Conservation (phyloP, 2,797 vertebrate species). For the Sorex maritimensis region DNA sequence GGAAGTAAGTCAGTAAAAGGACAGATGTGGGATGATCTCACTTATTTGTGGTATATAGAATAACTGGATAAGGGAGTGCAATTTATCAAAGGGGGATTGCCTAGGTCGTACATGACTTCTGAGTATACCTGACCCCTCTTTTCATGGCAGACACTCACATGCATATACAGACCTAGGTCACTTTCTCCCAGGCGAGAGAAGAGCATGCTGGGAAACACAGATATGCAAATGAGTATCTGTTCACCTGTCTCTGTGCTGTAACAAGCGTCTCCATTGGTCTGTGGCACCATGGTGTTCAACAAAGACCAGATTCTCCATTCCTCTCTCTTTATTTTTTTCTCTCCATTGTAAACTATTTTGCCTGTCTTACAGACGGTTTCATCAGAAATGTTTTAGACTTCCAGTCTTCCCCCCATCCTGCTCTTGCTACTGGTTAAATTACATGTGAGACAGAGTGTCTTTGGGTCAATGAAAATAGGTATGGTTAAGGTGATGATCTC, state of each 20-base stretch:
- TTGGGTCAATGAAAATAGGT: not conserved
- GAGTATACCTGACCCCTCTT: not conserved
- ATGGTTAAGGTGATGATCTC: not conserved
- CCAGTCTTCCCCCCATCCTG: not conserved
- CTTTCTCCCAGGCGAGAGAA: not conserved
- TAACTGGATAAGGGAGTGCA: too few species aligned
- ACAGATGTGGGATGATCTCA: too few species aligned
- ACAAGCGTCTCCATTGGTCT: not conserved
- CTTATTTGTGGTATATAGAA: too few species aligned
- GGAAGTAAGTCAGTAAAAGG: too few species aligned
- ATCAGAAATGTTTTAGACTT: not conserved
- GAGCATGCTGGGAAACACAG: not conserved
- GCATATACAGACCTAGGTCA: not conserved
- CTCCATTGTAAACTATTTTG: not conserved
- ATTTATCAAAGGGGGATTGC: too few species aligned
- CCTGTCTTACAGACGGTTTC: not conserved
- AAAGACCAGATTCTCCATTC: not conserved
- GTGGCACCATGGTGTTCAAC: not conserved
- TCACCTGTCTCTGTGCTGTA: not conserved
- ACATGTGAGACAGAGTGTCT: not conserved
- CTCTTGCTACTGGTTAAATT: not conserved
- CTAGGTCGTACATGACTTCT: too few species aligned
- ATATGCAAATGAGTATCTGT: too few species aligned
- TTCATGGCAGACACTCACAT: not conserved
- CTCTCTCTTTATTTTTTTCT: not conserved